Evolutionary conservation across 2,113 vertebrate genomes (phyloP).

Genomic region (Malaclemys terrapin): DNA sequence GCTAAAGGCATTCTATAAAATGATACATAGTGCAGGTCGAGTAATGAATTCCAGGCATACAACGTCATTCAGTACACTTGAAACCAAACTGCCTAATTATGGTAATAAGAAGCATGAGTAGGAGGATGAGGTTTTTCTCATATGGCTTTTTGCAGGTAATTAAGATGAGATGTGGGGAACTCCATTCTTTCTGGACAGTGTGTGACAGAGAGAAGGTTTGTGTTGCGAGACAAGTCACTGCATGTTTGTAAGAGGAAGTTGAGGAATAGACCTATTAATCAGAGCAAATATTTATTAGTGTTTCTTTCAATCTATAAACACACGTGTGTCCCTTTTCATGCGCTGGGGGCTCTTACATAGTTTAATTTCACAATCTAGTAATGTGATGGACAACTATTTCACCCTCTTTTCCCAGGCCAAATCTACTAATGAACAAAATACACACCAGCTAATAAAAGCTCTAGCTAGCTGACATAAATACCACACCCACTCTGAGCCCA

Average conservation of each 20-base stretch:
- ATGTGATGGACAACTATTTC: conserved; percentile 11
- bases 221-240: background rate
- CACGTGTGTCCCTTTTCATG: background rate
- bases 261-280: background rate
- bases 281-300: conserved; percentile 24
- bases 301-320: conserved; percentile 44
- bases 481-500: background rate
- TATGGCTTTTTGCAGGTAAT: conserved; percentile 61
- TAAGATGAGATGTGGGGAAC: conserved; percentile 58
- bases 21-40: background rate
- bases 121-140: conserved; percentile 59
- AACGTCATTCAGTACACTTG: conserved; percentile 12
- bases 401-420: background rate
- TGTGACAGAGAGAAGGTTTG: conserved; percentile 34
- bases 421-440: conserved; percentile 53
- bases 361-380: conserved; percentile 37
- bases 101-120: conserved; percentile 44
- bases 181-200: conserved; percentile 6
- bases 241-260: conserved; percentile 46
- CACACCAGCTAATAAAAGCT: background rate
- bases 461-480: background rate
- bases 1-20: background rate
- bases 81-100: conserved; percentile 45
- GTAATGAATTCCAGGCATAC: conserved; percentile 44
- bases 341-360: background rate